Evolutionary conservation across 2,797 vertebrate genomes (phyloP).

Genomic region (Sebastiscus tertius): DNA sequence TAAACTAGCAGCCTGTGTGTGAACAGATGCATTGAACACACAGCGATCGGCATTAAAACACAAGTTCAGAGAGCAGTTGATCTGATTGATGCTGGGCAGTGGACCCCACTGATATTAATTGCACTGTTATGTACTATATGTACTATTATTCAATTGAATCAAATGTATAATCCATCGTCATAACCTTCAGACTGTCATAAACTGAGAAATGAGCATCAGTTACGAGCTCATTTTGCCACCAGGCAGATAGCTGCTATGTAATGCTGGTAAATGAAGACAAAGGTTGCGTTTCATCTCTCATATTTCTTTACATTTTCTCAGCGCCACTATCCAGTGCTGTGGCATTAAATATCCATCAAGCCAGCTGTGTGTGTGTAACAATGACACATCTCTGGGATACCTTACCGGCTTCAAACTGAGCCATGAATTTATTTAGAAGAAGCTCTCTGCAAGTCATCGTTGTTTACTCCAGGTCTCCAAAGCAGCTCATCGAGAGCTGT

Average conservation of each 20-base stretch:
- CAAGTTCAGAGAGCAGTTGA: background rate
- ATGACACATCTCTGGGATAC: background rate
- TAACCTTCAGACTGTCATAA: slow-evolving; percentile 18
- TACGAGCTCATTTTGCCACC: slow-evolving; percentile 7
- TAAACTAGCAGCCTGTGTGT: background rate
- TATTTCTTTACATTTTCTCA: background rate
- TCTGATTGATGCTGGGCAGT: background rate
- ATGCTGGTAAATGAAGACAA: slow-evolving; percentile 16
- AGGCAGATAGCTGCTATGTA: background rate
- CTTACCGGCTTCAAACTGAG: slow-evolving; percentile 13
- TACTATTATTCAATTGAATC: slow-evolving; percentile 6
- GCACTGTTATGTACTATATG: background rate
- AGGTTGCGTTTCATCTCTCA: slow-evolving; percentile 2
- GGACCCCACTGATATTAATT: too few relatives aligned
- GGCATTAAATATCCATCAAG: slow-evolving; percentile 30
- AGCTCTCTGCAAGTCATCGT: background rate
- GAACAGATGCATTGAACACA: background rate
- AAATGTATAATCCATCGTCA: slow-evolving; percentile 40
- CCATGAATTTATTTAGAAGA: background rate
- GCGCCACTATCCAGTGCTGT: slow-evolving; percentile 8
- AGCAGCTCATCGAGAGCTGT: slow-evolving; percentile 11
- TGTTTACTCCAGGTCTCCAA: background rate
- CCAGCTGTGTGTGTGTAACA: slow-evolving; percentile 2
- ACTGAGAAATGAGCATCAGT: slow-evolving; percentile 8
- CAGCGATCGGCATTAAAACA: background rate